Percentiles rank a stretch among this genome's conserved stretches.
These are phyloP conservation scores for Numida meleagris DNA, from an alignment of 2,113 vertebrate genomes.

Conservation along the genomic window DNA sequence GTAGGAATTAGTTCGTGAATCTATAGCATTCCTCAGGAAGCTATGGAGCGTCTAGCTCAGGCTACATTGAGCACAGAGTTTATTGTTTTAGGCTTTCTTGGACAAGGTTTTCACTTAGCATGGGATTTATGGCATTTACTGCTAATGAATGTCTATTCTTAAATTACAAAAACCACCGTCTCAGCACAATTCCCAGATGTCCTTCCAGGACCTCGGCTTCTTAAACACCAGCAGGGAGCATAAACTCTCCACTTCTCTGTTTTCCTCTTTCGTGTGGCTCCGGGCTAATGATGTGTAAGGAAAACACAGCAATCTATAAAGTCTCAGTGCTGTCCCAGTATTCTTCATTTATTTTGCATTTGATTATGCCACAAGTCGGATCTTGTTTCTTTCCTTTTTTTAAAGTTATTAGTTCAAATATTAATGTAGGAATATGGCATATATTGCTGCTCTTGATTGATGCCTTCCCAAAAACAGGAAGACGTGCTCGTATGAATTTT, in stretches of 20 bases:
- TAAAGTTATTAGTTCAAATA: conserved; percentile 99
- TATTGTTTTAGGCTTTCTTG: conserved; percentile 99
- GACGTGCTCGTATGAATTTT: conserved; percentile 96
- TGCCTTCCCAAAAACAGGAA: conserved; percentile 98
- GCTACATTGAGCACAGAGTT: conserved; percentile 88
- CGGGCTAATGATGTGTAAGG: conserved; percentile 95
- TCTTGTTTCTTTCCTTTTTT: conserved; percentile 95
- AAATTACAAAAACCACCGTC: conserved; percentile 90
- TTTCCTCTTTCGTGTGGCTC: conserved; percentile 93
- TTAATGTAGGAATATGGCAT: conserved; percentile 97
- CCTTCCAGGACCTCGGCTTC: conserved; percentile 89
- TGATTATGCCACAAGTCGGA: conserved; percentile 94
- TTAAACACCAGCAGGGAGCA: conserved; percentile 91
- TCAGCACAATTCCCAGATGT: conserved; percentile 90
- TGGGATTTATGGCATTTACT: conserved; percentile 97
- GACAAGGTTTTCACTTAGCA: conserved; percentile 98
- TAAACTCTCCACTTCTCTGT: conserved; percentile 92
- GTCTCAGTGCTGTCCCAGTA: conserved; percentile 90
- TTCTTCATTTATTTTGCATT: conserved; percentile 99
- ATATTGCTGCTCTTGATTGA: conserved; percentile 98
- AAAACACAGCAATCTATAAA: conserved; percentile 89
- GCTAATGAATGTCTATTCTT: conserved; percentile 96
- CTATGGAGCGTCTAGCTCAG: conserved; percentile 82
- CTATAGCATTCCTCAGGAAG: conserved; percentile 88
- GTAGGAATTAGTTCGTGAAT: conserved; percentile 79